A percentile compares a stretch with the other conserved stretches of the same genome.
Conservation (phyloP, 2,113 vertebrate species). For the human (Homo sapiens) region DNA sequence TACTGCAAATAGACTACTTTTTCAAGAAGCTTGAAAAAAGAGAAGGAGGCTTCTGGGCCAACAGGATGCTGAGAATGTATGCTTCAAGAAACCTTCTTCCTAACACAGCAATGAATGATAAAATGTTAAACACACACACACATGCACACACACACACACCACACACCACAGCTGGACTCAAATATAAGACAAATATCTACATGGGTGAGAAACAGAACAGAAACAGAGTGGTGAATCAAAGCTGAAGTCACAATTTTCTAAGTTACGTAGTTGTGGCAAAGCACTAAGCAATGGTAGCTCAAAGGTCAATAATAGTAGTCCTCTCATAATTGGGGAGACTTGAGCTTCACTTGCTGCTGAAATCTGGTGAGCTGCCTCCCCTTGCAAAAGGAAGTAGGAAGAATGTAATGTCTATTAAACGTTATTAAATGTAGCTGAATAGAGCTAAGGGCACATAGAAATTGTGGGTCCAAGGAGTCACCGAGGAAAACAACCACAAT, state of each 20-base stretch:
- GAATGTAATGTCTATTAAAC: background rate
- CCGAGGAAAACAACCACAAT: accelerated
- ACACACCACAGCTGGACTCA: background rate
- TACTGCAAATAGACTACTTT: background rate
- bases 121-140: background rate
- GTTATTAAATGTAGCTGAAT: too few species aligned
- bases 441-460: background rate
- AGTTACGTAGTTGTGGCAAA: background rate
- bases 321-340: background rate
- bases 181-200: background rate
- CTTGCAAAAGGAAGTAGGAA: background rate
- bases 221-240: background rate
- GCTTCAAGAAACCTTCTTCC: background rate
- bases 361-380: background rate
- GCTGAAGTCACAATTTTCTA: background rate
- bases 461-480: background rate
- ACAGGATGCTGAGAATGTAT: background rate
- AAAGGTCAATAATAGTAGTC: background rate
- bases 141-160: background rate
- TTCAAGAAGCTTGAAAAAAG: background rate
- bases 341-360: background rate
- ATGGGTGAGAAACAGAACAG: background rate
- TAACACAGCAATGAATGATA: background rate
- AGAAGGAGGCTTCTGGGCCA: background rate
- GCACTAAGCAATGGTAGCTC: background rate